These are phyloP conservation scores for Synanceia verrucosa DNA, from an alignment of 2,797 vertebrate genomes.

Conservation along the genomic window DNA sequence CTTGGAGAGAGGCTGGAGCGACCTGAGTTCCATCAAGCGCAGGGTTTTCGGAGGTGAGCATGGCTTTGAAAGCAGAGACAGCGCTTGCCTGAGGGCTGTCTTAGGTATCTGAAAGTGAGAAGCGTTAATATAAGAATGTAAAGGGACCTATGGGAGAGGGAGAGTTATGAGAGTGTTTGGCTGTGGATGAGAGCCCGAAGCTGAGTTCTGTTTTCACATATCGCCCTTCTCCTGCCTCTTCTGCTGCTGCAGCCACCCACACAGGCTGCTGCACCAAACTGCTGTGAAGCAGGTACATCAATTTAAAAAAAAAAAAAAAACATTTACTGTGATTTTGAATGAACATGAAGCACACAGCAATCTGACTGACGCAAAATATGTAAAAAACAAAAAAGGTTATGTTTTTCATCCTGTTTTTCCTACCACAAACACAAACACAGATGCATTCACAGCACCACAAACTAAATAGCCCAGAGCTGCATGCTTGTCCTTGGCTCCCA, in stretches of 20 bases:
- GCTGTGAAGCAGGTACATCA: slow-evolving; percentile 56
- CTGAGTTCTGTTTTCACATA: slow-evolving; percentile 69
- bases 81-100: slow-evolving; percentile 65
- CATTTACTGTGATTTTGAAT: slow-evolving; percentile 32
- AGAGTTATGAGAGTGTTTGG: slow-evolving; percentile 65
- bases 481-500: slow-evolving; percentile 70
- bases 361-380: slow-evolving; percentile 5
- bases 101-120: slow-evolving; percentile 57
- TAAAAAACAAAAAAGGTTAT: slow-evolving; percentile 7
- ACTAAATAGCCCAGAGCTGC: slow-evolving; percentile 58
- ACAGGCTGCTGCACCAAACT: slow-evolving; percentile 62
- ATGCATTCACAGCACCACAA: slow-evolving; percentile 21
- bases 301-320: slow-evolving; percentile 9
- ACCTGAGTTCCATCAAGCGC: slow-evolving; percentile 58
- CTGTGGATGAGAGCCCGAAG: slow-evolving; percentile 70
- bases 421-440: neutral
- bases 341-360: slow-evolving; percentile 11
- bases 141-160: slow-evolving; percentile 72
- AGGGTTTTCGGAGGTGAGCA: slow-evolving; percentile 37
- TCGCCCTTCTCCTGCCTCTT: slow-evolving; percentile 58
- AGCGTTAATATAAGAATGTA: slow-evolving; percentile 64
- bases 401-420: slow-evolving; percentile 8
- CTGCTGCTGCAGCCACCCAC: slow-evolving; percentile 68
- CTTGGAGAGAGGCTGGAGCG: slow-evolving; percentile 63
- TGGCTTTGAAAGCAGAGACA: slow-evolving; percentile 66